Conservation (phyloP, 2,888 invertebrate genomes). For the Sinotaia quadrata region DNA sequence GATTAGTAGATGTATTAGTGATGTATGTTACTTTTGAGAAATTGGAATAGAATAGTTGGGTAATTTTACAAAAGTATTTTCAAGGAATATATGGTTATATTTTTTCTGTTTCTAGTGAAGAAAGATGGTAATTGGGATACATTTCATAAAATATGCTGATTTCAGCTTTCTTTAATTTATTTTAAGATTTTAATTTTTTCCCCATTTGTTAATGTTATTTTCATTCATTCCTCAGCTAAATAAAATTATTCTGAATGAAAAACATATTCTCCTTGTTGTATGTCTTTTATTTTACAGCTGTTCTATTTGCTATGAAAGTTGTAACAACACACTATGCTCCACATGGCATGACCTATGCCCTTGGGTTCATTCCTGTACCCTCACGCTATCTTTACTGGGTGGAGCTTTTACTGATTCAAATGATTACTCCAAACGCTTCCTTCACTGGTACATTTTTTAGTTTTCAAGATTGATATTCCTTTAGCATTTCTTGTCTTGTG, state of each 20-base stretch:
- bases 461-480: no score
- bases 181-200: not conserved
- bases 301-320: conserved; percentile 79
- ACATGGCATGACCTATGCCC: conserved; percentile 55
- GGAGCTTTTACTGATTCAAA: conserved; percentile 77
- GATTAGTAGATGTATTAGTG: no score
- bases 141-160: not conserved
- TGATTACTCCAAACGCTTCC: conserved; percentile 78
- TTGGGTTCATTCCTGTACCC: conserved; percentile 73
- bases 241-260: no score
- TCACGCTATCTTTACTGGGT: conserved; percentile 77
- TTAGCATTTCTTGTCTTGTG: no score
- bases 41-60: no score
- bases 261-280: not conserved
- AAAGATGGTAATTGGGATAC: not conserved
- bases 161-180: not conserved
- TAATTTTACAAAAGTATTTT: no score
- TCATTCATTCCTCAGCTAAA: not conserved
- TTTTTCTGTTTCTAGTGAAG: no score
- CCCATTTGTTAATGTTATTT: not conserved
- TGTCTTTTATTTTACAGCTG: conserved; percentile 70
- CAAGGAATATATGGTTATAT: no score
- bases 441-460: conserved; percentile 71
- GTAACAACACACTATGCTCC: conserved; percentile 71
- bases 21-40: no score